Base-by-base conservation (phyloP, 92 coral and sea anemone genomes). In the Phenganax subtilis region DNA sequence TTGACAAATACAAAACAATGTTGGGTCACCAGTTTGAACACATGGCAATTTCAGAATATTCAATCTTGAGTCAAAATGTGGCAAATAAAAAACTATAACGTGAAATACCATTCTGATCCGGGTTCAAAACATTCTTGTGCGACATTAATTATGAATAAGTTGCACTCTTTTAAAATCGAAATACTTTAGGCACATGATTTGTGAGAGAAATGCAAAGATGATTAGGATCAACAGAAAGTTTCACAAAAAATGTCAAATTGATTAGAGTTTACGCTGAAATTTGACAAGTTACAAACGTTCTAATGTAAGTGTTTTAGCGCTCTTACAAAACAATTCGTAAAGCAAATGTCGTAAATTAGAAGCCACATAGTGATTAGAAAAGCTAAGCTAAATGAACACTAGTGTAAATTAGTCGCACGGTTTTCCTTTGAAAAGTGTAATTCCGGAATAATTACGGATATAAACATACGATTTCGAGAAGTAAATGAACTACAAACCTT, bases 401-500 rank as follows among this genome's bases (percentile, higher is more conserved):
- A 64, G 30, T 7, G 31, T 12, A 68, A 68, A 30, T 12, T 30
- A 68, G 16, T 68, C 53, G 53, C 47, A 25, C 47, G 47, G 47
- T 37, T 37, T 37, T 68, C 47, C 73, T 30, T 61, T 10, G 52
- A 68, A 68, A 68, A 53, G 73, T 37, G 73, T 68, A 68, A 68
- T 30, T 68, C 73, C 73, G 53, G 73, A 68, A 68, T 12, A 68
- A 30, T 10, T 68, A 30, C 31, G 53, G 14, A 68, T n/a, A 37
- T 52, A 30, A 28, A 37, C 11, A 28, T 68, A 30, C 30, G 30
- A 30, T 12, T 30, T 37, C 54, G 2, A 64, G 73, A 3, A 68
- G 16, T 1, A 9, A 68, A 28, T 30, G 10, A 37, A n/a, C 73
- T 30, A 79, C 83, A 51, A 79, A 79, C 83, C 83, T 79, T 79